phyloP scores from a whole-genome alignment of 1,140 invertebrate species.

The Brachionus koreanus region DNA sequence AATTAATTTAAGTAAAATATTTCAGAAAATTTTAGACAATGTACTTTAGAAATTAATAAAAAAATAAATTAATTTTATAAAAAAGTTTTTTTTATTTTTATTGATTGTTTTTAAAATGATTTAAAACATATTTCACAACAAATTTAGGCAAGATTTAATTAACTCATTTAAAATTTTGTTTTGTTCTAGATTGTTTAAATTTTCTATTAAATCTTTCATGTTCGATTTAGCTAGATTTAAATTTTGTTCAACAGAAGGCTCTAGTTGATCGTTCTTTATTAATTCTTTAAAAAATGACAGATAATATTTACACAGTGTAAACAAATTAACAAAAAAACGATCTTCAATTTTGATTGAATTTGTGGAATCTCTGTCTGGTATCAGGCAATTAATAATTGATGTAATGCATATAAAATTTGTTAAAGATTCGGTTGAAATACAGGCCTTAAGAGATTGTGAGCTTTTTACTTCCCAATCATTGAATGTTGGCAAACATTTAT shows the following conservation, averaged over 20 bases:
- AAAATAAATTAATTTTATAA: neutral
- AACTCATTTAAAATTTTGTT: neutral
- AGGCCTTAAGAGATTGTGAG: neutral
- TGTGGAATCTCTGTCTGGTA: neutral
- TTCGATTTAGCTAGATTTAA: neutral
- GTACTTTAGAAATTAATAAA: neutral
- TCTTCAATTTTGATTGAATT: neutral
- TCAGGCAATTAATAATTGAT: constrained; percentile 16
- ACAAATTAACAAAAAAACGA: neutral
- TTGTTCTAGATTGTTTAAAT: neutral
- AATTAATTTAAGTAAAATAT: too few relatives aligned
- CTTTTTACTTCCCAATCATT: constrained; percentile 31
- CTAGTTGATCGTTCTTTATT: neutral
- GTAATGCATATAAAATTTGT: constrained; percentile 19
- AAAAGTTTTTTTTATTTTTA: neutral
- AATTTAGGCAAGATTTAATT: neutral
- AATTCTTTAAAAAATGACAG: neutral
- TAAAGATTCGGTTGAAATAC: neutral
- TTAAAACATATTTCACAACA: too few relatives aligned
- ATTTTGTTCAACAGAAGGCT: neutral
- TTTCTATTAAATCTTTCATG: neutral
- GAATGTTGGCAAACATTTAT: constrained; percentile 1
- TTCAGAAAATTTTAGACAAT: too few relatives aligned
- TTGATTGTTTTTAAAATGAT: neutral
- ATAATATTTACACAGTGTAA: constrained; percentile 33